Conservation (phyloP, 2,888 invertebrate genomes). For the Venustoraphidia nigricollis region DNA sequence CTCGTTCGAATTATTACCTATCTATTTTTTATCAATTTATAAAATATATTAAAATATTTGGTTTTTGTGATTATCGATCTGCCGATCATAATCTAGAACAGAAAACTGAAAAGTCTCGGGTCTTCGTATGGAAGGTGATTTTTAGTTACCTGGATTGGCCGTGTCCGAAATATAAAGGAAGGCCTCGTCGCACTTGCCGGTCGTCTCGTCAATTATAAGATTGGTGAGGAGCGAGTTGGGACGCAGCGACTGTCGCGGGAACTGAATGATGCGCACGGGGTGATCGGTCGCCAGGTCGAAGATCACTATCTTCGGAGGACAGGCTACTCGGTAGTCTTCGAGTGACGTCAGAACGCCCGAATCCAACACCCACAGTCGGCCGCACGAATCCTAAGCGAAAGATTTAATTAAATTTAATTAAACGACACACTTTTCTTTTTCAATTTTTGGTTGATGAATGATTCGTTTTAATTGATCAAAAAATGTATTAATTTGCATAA, state of each 20-base stretch:
- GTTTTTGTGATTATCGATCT: neutral
- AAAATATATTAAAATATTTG: neutral
- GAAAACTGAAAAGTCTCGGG: neutral
- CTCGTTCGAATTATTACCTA: no score
- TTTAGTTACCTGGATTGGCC: constrained; percentile 51
- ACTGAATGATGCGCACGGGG: constrained; percentile 51
- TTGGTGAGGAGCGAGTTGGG: constrained; percentile 65
- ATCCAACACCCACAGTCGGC: constrained; percentile 65
- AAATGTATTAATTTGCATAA: no score
- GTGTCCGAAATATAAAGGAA: constrained; percentile 72
- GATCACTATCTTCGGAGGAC: constrained; percentile 67
- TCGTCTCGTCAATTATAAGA: constrained; percentile 59
- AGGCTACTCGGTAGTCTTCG: constrained; percentile 47
- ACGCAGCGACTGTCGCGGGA: constrained; percentile 58
- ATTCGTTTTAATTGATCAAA: no score
- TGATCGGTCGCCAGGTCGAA: constrained; percentile 62
- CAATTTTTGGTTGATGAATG: no score
- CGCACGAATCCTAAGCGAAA: constrained; percentile 42
- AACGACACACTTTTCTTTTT: no score
- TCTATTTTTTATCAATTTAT: no score
- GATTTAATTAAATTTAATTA: neutral
- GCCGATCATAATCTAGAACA: no score
- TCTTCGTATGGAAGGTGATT: neutral
- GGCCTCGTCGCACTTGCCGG: constrained; percentile 56
- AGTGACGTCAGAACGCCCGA: constrained; percentile 57